phyloP scores from a whole-genome alignment of 2,113 vertebrate species.

The Pangasianodon hypophthalmus region DNA sequence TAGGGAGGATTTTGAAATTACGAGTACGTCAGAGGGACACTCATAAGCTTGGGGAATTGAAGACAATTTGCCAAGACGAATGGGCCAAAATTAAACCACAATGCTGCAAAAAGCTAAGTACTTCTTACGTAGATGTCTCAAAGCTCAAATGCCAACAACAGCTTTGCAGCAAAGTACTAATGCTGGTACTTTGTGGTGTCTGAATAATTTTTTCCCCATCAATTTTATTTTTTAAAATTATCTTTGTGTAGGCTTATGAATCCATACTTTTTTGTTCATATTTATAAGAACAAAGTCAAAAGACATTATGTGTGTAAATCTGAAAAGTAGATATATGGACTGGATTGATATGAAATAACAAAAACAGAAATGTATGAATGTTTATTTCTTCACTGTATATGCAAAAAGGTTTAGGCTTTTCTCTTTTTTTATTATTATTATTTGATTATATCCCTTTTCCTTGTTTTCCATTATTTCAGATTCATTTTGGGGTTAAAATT shows the following conservation, averaged over 20 bases:
- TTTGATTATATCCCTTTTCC: too few relatives aligned
- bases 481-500: not conserved
- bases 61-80: not conserved
- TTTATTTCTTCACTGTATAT: not conserved
- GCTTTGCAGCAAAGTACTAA: not conserved
- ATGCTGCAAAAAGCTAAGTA: not conserved
- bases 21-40: not conserved
- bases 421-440: too few relatives aligned
- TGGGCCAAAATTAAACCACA: not conserved
- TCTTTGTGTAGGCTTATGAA: not conserved
- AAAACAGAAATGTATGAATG: too few relatives aligned
- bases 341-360: too few relatives aligned
- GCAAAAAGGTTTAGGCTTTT: not conserved
- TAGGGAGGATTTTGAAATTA: not conserved
- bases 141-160: not conserved
- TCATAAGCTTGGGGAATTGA: not conserved
- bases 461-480: too few relatives aligned
- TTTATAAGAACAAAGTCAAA: not conserved
- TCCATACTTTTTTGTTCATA: not conserved
- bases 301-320: too few relatives aligned
- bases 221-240: not conserved
- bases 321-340: not conserved
- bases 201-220: not conserved
- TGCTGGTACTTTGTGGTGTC: not conserved
- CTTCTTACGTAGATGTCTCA: not conserved